These are phyloP conservation scores for Folsomia manolachei DNA, from an alignment of 2,888 invertebrate species.

Conservation along the genomic window DNA sequence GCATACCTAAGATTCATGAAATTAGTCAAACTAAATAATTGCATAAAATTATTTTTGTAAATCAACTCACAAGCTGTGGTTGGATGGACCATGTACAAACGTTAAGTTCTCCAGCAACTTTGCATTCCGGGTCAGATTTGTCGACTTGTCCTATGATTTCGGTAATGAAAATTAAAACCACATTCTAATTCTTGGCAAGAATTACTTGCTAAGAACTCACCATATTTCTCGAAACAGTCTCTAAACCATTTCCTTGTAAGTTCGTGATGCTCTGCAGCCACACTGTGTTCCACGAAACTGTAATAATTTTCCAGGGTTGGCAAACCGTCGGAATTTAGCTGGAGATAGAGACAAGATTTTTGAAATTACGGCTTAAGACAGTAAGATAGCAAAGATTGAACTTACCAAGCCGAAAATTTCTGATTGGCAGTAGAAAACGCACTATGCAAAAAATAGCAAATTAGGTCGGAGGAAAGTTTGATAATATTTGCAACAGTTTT, in stretches of 20 bases:
- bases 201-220: no score
- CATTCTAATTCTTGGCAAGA: no score
- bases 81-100: slow-evolving; percentile 6
- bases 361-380: background rate
- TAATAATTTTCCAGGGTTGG: background rate
- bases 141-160: slow-evolving; percentile 5
- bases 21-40: no score
- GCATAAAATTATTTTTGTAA: background rate
- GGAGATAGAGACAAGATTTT: background rate
- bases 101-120: background rate
- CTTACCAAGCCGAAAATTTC: background rate
- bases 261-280: background rate
- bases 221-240: slow-evolving; percentile 12
- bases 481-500: no score
- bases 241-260: background rate
- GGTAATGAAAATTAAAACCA: no score
- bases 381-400: no score
- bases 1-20: no score
- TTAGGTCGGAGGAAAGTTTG: no score
- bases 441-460: background rate
- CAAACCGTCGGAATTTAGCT: background rate
- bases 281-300: background rate
- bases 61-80: background rate
- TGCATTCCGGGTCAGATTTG: background rate
- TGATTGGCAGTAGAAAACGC: background rate